Evolutionary conservation across 2,113 vertebrate genomes (phyloP).

Genomic region (Corythaeola cristata): DNA sequence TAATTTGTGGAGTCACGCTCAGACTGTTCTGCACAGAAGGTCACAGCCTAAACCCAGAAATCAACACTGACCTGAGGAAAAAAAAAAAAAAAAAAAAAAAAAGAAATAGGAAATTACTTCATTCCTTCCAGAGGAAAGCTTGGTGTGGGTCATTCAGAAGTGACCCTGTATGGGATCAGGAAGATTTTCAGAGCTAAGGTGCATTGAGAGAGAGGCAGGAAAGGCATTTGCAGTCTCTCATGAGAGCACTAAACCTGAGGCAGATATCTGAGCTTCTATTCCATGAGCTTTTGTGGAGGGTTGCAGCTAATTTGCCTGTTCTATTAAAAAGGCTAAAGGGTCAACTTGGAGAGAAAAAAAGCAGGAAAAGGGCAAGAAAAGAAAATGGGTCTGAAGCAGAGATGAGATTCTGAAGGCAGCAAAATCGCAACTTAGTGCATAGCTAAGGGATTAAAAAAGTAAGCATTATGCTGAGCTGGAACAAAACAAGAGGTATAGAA

Average conservation of each 20-base stretch:
- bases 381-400: not conserved
- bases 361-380: not conserved
- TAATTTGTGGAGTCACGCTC: not conserved
- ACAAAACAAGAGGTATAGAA: not conserved
- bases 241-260: not conserved
- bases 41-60: not conserved
- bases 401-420: not conserved
- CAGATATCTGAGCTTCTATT: not conserved
- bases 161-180: not conserved
- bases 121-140: not conserved
- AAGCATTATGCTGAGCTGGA: not conserved
- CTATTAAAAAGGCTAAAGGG: not conserved
- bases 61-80: not conserved
- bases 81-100: not conserved
- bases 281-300: not conserved
- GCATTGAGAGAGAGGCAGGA: not conserved
- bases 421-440: not conserved
- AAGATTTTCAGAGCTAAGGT: not conserved
- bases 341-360: not conserved
- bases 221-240: not conserved
- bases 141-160: not conserved
- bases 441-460: not conserved
- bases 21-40: not conserved
- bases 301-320: not conserved
- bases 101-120: not conserved